Conservation (phyloP, 2,113 vertebrate genomes). For the Forbesichthys papilliferus region DNA sequence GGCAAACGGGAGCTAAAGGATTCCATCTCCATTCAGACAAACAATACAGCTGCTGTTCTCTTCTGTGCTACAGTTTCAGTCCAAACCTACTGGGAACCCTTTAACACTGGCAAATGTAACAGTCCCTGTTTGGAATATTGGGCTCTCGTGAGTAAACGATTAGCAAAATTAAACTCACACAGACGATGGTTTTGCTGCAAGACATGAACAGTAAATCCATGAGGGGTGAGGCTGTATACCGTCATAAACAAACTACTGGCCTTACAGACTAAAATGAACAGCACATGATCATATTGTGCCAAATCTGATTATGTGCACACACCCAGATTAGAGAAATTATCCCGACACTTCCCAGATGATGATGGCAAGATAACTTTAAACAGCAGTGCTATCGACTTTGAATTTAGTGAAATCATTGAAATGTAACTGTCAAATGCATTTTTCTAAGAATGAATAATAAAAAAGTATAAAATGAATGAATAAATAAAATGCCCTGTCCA, state of each 20-base stretch:
- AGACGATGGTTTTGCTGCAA: neutral
- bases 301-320: conserved; percentile 28
- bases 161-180: neutral
- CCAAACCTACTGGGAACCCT: neutral
- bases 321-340: neutral
- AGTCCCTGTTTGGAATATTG: neutral
- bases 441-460: no score
- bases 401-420: neutral
- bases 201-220: neutral
- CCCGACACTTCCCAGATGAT: conserved; percentile 2
- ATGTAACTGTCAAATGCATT: no score
- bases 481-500: no score
- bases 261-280: conserved; percentile 39
- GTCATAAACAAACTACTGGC: neutral
- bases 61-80: neutral
- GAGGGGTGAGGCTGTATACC: neutral
- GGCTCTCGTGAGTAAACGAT: neutral
- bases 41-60: neutral
- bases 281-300: conserved; percentile 40
- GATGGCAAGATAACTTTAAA: neutral
- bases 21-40: neutral
- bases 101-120: neutral
- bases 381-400: neutral
- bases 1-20: neutral
- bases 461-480: no score